Evolutionary conservation across 2,113 vertebrate genomes (phyloP), one percentile per base, ranked within the genome.

Genomic region (Tragelaphus strepsiceros): DNA sequence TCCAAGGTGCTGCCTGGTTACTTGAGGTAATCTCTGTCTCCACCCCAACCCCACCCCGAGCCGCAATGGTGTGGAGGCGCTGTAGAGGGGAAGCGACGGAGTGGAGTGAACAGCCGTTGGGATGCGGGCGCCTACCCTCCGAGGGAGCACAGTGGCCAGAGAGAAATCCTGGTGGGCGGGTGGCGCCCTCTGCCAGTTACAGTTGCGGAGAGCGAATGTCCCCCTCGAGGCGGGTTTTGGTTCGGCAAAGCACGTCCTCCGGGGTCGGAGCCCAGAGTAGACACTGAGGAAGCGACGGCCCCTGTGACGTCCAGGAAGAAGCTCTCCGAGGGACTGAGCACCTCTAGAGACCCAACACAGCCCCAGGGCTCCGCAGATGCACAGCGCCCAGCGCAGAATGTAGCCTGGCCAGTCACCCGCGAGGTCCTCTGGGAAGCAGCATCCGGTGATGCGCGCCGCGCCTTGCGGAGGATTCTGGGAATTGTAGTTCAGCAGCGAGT

Each of bases 311-410:
- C 43, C 39, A 4, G 32, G 12, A 64, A 59, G 15, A 21, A 15
- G 13, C 3, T 15, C 35, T 3, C 32, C 7, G 2, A 62, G 21
- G 10, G 14, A 13, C 56, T 5, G 1, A 10, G 5, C 3, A 0
- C 12, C 15, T 19, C 3, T 0, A 0, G 0, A 13, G 0, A 4
- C 0, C 3, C 3, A 0, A 0, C 2, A 4, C 3, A 0, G 5
- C 3, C 0, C 0, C 1, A 6, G 16, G 61, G 28, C 0, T 16
- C 28, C 61, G 16, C 28, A 6, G 28, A 32, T 3, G 0, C 1
- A 3, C 3, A 0, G 2, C 3, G 1, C 1, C 0, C 0, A 0
- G 1, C 0, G 2, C 6, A 4, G 1, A 11, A 3, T 0, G 0
- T 1, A 6, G 3, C 24, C 22, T 3, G 61, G 19, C 35, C 1